Evolutionary conservation across 2,888 invertebrate genomes (phyloP), one percentile per base, ranked within the genome.

Genomic region (Carcina quercana): DNA sequence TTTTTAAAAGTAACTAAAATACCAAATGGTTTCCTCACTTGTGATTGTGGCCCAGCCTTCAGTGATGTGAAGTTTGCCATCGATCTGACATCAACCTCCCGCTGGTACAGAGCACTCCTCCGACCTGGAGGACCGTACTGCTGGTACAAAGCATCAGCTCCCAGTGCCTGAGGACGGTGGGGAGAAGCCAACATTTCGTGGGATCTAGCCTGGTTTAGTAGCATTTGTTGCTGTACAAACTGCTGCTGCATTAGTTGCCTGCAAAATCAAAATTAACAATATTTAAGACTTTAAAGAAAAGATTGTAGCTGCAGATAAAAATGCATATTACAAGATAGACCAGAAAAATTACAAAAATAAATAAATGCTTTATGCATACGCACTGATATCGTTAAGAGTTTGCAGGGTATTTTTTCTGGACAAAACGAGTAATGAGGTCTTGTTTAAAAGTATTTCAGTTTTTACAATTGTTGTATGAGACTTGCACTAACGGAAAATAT

Each of bases 101-200:
- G 61, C 46, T 82, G 83, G 45, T 82, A 83, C 15, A 83, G 44
- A 0, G 82, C 79, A 37, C 82, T 82, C 11, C 83, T 50, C 13
- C 82, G 48, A 0, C 83, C 83, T 0, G 80, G 79, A 2, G 74
- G 75, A 2, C 82, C 82, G 13, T 83, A 82, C 39, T 83, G 84
- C 41, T 85, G 85, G 50, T 85, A 85, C 12, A 85, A 43, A 1
- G 80, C 78, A 43, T 85, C 85, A 11, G 82, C 74, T 1, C 84
- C 84, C 5, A 85, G 47, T 1, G 83, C 76, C 29, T 78, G 64
- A 0, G 61, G 67, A 14, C 75, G 56, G 38, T 73, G 64, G 2
- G 72, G 71, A 5, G 80, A 67, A 2, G 84, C 74, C 28, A 87
- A 57, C 74, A 87, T 82, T 59, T 88, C 87, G 42, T 88, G 88